Percentiles rank a stretch among this genome's conserved stretches.
Conservation (phyloP, 2,113 vertebrate species). For the Melanerpes aurifrons region DNA sequence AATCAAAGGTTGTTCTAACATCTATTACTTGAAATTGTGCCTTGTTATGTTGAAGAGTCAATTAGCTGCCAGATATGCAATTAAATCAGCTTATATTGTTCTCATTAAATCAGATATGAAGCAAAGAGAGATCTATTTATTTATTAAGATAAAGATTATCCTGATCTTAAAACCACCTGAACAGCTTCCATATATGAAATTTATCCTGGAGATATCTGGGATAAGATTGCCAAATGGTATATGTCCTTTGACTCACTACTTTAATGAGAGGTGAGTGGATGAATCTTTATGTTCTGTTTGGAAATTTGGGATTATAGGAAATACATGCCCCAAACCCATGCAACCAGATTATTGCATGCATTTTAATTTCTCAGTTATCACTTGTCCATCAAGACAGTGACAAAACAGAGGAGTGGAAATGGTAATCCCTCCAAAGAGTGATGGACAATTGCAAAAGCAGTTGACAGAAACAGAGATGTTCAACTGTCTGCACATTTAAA, state of each 20-base stretch:
- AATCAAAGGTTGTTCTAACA: constrained; percentile 46
- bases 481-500: neutral
- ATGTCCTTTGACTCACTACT: neutral
- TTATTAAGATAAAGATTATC: neutral
- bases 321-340: neutral
- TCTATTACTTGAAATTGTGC: constrained; percentile 5
- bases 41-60: constrained; percentile 47
- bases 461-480: neutral
- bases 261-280: neutral
- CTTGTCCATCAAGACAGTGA: neutral
- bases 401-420: neutral
- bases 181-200: neutral
- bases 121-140: neutral
- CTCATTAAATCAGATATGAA: constrained; percentile 43
- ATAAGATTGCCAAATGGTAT: neutral
- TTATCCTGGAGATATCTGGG: neutral
- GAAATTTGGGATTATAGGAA: neutral
- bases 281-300: neutral
- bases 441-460: neutral
- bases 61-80: constrained; percentile 31
- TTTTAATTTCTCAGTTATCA: neutral
- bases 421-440: neutral
- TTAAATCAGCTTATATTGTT: constrained; percentile 1
- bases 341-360: neutral
- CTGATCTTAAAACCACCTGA: neutral